Percentiles rank a stretch among this genome's conserved stretches.
Evolutionary conservation across 2,113 vertebrate species (phyloP).

Genomic region (Alaudala cheleensis): DNA sequence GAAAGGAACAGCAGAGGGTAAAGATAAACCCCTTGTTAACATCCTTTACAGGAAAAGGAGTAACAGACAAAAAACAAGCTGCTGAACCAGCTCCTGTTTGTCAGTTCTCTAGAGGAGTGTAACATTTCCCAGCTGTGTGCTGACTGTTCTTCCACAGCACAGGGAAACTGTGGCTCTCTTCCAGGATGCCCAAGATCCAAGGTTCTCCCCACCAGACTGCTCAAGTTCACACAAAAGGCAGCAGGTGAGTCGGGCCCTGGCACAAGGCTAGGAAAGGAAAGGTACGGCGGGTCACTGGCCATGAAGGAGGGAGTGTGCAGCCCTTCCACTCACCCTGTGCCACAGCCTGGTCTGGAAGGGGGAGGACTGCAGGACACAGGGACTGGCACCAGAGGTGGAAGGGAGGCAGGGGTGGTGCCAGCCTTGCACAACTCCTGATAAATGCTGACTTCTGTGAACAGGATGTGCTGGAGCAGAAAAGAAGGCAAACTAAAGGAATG

Average conservation of each 20-base stretch:
- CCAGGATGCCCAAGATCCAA: not conserved
- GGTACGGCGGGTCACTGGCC: not conserved
- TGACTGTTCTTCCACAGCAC: not conserved
- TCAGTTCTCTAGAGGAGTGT: fast-evolving
- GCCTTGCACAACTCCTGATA: not conserved
- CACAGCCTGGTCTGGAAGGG: not conserved
- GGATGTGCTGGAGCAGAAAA: not conserved
- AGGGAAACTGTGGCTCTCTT: fast-evolving
- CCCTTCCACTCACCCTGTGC: not conserved
- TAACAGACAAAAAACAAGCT: not conserved
- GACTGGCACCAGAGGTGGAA: not conserved
- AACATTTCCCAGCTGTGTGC: not conserved
- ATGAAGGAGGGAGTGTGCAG: not conserved
- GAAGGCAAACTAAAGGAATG: not conserved
- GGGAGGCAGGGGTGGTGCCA: too few species aligned
- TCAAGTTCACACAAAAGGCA: not conserved
- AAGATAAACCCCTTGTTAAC: not conserved
- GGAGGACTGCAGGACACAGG: not conserved
- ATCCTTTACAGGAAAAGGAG: not conserved
- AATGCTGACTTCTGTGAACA: not conserved
- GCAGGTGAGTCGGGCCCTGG: not conserved
- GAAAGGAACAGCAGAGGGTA: not conserved
- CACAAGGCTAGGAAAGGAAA: not conserved
- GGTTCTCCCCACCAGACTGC: not conserved
- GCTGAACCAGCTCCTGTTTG: not conserved